A percentile compares a stretch with the other conserved stretches of the same genome.
phyloP scores from a whole-genome alignment of 2,888 invertebrate species.

The Heliconius cydno region DNA sequence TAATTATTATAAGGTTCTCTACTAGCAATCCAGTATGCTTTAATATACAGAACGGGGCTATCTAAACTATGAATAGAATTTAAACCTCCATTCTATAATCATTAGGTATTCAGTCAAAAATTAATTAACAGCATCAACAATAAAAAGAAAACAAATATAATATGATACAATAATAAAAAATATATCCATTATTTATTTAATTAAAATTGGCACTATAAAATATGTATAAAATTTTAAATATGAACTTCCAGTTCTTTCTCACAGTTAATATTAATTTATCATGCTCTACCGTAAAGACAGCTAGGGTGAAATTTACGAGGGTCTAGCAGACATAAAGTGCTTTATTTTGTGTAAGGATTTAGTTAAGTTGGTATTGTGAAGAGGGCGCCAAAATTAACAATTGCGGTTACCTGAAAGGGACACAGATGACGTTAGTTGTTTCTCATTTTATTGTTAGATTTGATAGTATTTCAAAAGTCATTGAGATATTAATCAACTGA shows the following conservation, averaged over 20 bases:
- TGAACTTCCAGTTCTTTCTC: not conserved
- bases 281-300: slow-evolving; percentile 13
- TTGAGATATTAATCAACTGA: not conserved
- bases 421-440: slow-evolving; percentile 28
- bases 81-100: no score
- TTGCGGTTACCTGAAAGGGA: not conserved
- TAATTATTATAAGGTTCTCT: no score
- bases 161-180: not conserved
- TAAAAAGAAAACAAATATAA: not conserved
- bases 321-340: not conserved
- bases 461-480: not conserved
- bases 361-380: slow-evolving; percentile 15
- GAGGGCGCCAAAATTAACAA: slow-evolving; percentile 10
- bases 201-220: not conserved
- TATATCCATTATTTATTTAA: not conserved
- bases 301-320: slow-evolving; percentile 22
- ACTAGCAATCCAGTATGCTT: no score
- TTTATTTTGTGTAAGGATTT: slow-evolving; percentile 14
- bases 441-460: not conserved
- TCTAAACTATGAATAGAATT: no score
- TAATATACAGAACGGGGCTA: no score
- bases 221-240: not conserved
- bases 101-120: not conserved
- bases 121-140: not conserved
- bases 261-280: slow-evolving; percentile 9